Evolutionary conservation across 1,140 invertebrate genomes (phyloP), one percentile per base, ranked within the genome.

Genomic region (Ips typographus): DNA sequence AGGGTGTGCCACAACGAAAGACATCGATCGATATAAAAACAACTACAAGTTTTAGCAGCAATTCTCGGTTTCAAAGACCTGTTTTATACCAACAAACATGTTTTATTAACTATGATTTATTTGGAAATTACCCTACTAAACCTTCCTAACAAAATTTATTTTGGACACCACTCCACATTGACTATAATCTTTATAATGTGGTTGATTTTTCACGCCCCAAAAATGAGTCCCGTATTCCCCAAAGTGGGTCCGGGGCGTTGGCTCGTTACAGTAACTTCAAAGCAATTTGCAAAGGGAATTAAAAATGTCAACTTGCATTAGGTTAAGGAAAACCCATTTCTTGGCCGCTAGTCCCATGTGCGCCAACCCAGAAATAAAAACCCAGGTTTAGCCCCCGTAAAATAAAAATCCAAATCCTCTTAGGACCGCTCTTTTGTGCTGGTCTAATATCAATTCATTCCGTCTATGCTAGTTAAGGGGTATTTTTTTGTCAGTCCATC

Each of bases 401-500:
- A 59, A 72, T n/a, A 65, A 36, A 59, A 67, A 67, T 75, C 74
- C 74, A 65, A 75, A 75, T 75, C 74, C 74, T 71, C 74, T 75
- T 75, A 75, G 56, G 66, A 53, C 42, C 56, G 63, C 42, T 62
- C 70, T 59, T 73, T 75, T 75, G 71, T 75, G 73, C 41, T 72
- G 69, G 69, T 73, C 69, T 71, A 72, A 74, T 74, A 74, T 74
- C 73, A 74, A 74, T 74, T 22, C 22, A 74, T 74, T 8, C 68
- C 68, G 61, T 66, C 73, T 74, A 74, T 74, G 71, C 71, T 68
- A 68, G 68, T 41, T 58, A 55, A 55, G 61, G 41, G 47, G 42
- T 39, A 37, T 72, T 68, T 72, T 59, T 59, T 36, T 8, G 38
- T 73, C 73, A 36, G 57, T 58, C 65, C 65, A 67, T 67, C 65